Evolutionary conservation across 2,797 vertebrate genomes (phyloP).

Genomic region (Hylomyscus alleni): DNA sequence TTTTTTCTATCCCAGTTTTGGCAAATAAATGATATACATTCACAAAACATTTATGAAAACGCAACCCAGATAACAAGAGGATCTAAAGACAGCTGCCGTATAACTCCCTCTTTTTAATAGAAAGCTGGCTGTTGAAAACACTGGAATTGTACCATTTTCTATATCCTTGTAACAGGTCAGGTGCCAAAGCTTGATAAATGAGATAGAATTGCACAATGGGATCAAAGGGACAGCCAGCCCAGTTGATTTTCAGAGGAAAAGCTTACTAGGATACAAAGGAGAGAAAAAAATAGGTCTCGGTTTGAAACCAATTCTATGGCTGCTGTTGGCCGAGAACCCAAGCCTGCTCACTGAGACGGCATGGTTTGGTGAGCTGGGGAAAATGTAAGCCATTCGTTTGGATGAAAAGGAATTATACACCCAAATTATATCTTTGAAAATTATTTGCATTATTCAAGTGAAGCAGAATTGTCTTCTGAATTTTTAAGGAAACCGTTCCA

Average conservation of each 20-base stretch:
- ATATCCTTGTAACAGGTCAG: conserved; percentile 81
- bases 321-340: background rate
- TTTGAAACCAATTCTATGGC: conserved; percentile 77
- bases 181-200: conserved; percentile 86
- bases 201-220: conserved; percentile 86
- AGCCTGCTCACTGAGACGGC: background rate
- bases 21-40: conserved; percentile 72
- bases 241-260: conserved; percentile 85
- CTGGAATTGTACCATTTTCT: conserved; percentile 85
- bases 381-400: conserved; percentile 21
- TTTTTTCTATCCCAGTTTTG: conserved; percentile 42
- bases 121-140: conserved; percentile 85
- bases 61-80: conserved; percentile 78
- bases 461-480: conserved; percentile 64
- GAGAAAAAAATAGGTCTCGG: conserved; percentile 62
- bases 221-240: conserved; percentile 86
- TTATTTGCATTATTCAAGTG: conserved; percentile 70
- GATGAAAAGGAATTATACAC: conserved; percentile 60
- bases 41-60: conserved; percentile 77
- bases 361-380: conserved; percentile 11
- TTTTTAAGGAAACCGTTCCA: conserved; percentile 76
- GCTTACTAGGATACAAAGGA: conserved; percentile 85
- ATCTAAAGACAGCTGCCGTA: conserved; percentile 81
- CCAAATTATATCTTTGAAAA: conserved; percentile 42
- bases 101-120: conserved; percentile 80